phyloP scores from a whole-genome alignment of 2,113 vertebrate species.

The Thunnus thynnus region DNA sequence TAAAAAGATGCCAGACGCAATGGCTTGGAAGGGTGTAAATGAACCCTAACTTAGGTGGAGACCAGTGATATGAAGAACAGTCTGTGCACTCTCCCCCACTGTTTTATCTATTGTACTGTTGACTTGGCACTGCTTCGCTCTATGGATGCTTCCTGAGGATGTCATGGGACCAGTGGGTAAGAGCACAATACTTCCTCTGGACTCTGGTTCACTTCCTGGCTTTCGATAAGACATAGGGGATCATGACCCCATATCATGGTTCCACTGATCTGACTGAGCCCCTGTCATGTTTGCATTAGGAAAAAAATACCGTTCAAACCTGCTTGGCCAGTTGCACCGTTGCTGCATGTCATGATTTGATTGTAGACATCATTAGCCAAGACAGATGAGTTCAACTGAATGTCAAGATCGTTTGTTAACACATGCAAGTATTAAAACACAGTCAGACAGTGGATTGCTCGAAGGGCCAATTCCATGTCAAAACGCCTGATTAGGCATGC shows the following conservation, averaged over 20 bases:
- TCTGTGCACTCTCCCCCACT: conserved; percentile 29
- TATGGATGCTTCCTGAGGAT: conserved; percentile 71
- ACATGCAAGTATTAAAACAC: conserved; percentile 12
- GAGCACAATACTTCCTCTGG: conserved; percentile 49
- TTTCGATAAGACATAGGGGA: conserved; percentile 20
- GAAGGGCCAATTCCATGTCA: background rate
- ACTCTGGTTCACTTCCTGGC: conserved; percentile 55
- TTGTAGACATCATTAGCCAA: conserved; percentile 19
- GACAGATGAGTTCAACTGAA: conserved; percentile 18
- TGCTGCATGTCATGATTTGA: conserved; percentile 27
- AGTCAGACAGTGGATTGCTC: background rate
- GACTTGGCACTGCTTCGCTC: conserved; percentile 30
- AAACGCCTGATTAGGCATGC: conserved; percentile 24
- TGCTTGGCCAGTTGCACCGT: conserved; percentile 19
- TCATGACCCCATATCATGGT: conserved; percentile 29
- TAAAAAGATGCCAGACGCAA: background rate
- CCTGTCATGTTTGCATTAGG: background rate
- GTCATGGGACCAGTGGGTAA: conserved; percentile 39
- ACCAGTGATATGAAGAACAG: conserved; percentile 7
- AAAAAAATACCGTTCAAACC: conserved; percentile 11
- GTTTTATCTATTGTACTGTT: conserved; percentile 39
- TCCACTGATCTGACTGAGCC: conserved; percentile 12
- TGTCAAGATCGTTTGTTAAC: conserved; percentile 18
- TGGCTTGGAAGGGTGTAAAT: background rate
- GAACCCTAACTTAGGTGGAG: conserved; percentile 19